phyloP scores from a whole-genome alignment of 2,888 invertebrate species.

The Agelastica alni region DNA sequence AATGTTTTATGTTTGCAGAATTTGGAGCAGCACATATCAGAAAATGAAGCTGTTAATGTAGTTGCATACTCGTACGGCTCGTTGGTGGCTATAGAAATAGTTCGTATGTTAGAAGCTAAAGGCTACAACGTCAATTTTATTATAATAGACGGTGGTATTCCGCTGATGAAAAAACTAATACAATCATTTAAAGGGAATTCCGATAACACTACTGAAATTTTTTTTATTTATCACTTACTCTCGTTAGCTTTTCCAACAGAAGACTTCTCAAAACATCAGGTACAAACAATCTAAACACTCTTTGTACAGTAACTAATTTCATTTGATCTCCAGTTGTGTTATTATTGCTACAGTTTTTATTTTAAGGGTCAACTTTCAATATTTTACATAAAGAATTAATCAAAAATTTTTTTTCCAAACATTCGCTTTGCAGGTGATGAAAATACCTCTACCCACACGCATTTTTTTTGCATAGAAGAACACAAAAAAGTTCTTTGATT shows the following conservation, averaged over 20 bases:
- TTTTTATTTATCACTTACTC: slow-evolving; percentile 57
- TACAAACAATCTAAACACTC: slow-evolving; percentile 20
- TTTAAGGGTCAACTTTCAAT: too few relatives aligned
- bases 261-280: slow-evolving; percentile 54
- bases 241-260: slow-evolving; percentile 58
- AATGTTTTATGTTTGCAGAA: slow-evolving; percentile 55
- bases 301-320: too few relatives aligned
- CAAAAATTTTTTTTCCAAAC: too few relatives aligned
- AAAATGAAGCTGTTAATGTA: slow-evolving; percentile 68
- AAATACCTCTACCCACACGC: too few relatives aligned
- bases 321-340: too few relatives aligned
- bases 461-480: too few relatives aligned
- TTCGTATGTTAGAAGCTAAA: slow-evolving; percentile 68
- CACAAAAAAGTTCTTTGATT: too few relatives aligned
- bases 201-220: slow-evolving; percentile 61
- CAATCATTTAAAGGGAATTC: slow-evolving; percentile 43
- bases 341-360: too few relatives aligned
- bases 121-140: slow-evolving; percentile 68
- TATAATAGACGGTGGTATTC: slow-evolving; percentile 83
- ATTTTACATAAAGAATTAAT: too few relatives aligned
- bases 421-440: too few relatives aligned
- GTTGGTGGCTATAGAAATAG: slow-evolving; percentile 76
- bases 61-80: slow-evolving; percentile 90
- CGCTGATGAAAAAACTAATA: slow-evolving; percentile 59
- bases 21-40: slow-evolving; percentile 60